phyloP scores from a whole-genome alignment of 2,888 invertebrate species.

The Mycalesis mineus region DNA sequence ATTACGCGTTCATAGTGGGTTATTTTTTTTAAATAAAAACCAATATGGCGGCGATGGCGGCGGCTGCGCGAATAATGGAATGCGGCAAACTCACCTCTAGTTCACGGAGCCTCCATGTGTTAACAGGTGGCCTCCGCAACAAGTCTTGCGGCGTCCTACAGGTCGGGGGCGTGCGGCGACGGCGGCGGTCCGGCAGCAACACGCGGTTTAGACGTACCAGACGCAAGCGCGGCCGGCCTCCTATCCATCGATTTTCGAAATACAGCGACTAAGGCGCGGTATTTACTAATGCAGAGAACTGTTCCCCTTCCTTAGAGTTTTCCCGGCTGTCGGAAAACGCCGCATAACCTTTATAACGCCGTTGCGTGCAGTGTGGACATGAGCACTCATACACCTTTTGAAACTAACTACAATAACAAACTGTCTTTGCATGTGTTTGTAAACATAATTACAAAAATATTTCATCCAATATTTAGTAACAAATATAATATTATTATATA shows the following conservation, averaged over 20 bases:
- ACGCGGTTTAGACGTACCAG: conserved; percentile 33
- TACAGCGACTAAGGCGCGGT: conserved; percentile 57
- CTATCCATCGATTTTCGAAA: conserved; percentile 70
- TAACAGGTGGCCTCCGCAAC: conserved; percentile 72
- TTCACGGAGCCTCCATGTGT: conserved; percentile 65
- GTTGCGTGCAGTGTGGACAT: neutral
- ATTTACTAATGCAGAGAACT: conserved; percentile 68
- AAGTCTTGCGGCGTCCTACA: conserved; percentile 62
- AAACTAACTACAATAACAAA: no score
- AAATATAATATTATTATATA: no score
- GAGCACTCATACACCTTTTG: no score
- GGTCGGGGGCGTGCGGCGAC: conserved; percentile 53
- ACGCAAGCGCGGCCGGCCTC: conserved; percentile 53
- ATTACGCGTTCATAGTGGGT: neutral
- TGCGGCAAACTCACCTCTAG: conserved; percentile 52
- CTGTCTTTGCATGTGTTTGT: no score
- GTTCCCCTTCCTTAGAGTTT: conserved; percentile 58
- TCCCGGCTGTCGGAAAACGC: conserved; percentile 43
- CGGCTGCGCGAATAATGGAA: conserved; percentile 19
- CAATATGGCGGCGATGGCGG: conserved; percentile 19
- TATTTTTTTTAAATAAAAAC: neutral
- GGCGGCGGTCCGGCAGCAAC: conserved; percentile 53
- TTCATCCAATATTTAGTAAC: no score
- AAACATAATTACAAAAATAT: no score
- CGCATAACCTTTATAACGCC: neutral